Conservation (phyloP, 2,888 invertebrate genomes). For the Machimus atricapillus region DNA sequence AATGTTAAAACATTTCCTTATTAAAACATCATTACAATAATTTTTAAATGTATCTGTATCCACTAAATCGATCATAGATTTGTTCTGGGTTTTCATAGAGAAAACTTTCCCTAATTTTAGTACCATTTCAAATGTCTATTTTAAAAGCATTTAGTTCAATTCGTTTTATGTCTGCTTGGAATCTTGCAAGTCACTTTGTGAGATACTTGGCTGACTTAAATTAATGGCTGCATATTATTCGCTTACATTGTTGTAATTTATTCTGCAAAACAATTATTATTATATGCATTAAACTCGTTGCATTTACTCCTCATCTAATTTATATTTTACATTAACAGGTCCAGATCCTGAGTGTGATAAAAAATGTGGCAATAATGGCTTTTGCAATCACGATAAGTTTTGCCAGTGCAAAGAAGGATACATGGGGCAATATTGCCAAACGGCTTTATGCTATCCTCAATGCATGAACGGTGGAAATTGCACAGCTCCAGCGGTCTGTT, state of each 20-base stretch:
- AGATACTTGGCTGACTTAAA: not conserved
- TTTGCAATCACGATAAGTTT: constrained; percentile 83
- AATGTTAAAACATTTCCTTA: too few relatives aligned
- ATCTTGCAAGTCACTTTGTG: too few relatives aligned
- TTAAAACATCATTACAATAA: not conserved
- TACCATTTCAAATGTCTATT: too few relatives aligned
- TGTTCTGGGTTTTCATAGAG: not conserved
- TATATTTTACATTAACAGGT: constrained; percentile 63
- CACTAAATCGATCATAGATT: not conserved
- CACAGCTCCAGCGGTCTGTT: constrained; percentile 87
- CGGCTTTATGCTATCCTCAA: constrained; percentile 89
- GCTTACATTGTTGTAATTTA: not conserved
- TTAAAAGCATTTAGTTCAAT: too few relatives aligned
- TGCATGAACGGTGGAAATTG: constrained; percentile 94
- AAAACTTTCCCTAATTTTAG: not conserved
- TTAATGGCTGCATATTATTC: not conserved
- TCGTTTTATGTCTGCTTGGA: too few relatives aligned
- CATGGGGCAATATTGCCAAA: constrained; percentile 88
- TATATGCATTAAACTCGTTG: not conserved
- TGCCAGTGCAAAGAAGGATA: constrained; percentile 91
- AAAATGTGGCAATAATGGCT: constrained; percentile 84
- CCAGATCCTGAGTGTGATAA: constrained; percentile 90
- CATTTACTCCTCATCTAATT: not conserved
- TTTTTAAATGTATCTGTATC: not conserved
- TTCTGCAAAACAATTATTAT: not conserved